Conservation (phyloP, 2,113 vertebrate species). For the Seriola aureovittata region DNA sequence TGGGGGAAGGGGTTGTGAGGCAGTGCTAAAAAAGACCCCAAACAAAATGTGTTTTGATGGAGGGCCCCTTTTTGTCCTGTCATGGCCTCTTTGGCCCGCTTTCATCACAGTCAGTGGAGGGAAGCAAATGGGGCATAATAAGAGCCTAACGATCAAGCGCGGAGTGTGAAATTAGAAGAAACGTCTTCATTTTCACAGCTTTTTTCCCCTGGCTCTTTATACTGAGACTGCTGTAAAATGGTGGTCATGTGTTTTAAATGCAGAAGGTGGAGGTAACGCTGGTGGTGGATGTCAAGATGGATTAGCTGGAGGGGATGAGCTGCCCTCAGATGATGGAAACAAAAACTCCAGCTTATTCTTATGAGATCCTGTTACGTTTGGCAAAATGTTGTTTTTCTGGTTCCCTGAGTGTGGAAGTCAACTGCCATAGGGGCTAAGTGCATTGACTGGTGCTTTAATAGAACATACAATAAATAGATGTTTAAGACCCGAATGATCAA, state of each 20-base stretch:
- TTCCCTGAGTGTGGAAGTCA: conserved; percentile 9
- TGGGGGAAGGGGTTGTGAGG: conserved; percentile 66
- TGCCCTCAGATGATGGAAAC: conserved; percentile 50
- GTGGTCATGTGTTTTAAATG: conserved; percentile 79
- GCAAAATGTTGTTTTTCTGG: conserved; percentile 39
- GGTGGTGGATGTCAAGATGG: conserved; percentile 59
- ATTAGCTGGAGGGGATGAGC: conserved; percentile 61
- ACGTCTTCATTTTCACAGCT: conserved; percentile 87
- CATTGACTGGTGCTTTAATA: neutral
- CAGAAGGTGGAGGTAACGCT: conserved; percentile 67
- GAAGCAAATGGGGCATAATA: conserved; percentile 85
- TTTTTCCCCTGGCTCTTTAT: conserved; percentile 52
- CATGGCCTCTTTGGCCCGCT: conserved; percentile 80
- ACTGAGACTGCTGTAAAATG: conserved; percentile 49
- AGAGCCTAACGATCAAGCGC: conserved; percentile 83
- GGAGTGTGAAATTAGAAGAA: conserved; percentile 88
- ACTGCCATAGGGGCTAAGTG: neutral
- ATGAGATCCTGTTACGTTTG: conserved; percentile 30
- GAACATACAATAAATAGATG: conserved; percentile 26
- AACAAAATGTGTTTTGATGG: conserved; percentile 84
- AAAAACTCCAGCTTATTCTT: conserved; percentile 31
- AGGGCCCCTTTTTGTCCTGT: conserved; percentile 84
- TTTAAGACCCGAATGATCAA: conserved; percentile 28
- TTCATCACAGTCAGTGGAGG: conserved; percentile 83
- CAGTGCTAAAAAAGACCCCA: conserved; percentile 75